Evolutionary conservation across 2,888 invertebrate genomes (phyloP), one percentile per base, ranked within the genome.

Genomic region (Cataglyphis rosenhaueri): DNA sequence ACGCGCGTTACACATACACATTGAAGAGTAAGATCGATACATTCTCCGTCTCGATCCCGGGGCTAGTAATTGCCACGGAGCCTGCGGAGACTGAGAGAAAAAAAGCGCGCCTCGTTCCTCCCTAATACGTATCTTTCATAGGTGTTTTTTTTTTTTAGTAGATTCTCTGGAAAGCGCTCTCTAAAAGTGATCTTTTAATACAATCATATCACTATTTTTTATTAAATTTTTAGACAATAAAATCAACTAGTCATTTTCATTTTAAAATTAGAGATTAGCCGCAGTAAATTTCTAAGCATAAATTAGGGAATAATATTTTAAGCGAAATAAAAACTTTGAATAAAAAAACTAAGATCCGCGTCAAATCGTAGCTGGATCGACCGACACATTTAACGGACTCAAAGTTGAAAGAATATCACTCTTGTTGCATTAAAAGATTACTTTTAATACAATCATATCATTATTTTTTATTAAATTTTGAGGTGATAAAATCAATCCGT

Each of bases 1-100:
- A 75, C 65, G 66, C 32, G 76, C 52, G 57, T 66, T 29, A 15
- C 6, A 64, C 71, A 18, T 21, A 81, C 10, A 64, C 81, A 25
- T 44, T 78, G 70, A 70, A 48, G 44, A 44, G 78, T 79, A 79
- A 81, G 81, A 81, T 81, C 73, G 74, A 81, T 81, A 73, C 61
- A 62, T 74, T 64, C 74, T 74, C 71, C 64, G 82, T 82, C 82
- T 82, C 48, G 81, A 79, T 81, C 71, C 66, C 41, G 65, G 66
- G 25, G 64, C 52, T 78, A 35, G 62, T 62, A 71, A 71, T 65
- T 81, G 83, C 59, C 64, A 55, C 65, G 76, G 81, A 85, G 74
- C 61, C 73, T 73, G 81, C 32, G 52, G 76, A 79, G 74, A 66
- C 65, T 38, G 71, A 41, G 73, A 59, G 68, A 59, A 68, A 68